phyloP scores from a whole-genome alignment of 1,140 invertebrate genomes.

The Musca domestica region DNA sequence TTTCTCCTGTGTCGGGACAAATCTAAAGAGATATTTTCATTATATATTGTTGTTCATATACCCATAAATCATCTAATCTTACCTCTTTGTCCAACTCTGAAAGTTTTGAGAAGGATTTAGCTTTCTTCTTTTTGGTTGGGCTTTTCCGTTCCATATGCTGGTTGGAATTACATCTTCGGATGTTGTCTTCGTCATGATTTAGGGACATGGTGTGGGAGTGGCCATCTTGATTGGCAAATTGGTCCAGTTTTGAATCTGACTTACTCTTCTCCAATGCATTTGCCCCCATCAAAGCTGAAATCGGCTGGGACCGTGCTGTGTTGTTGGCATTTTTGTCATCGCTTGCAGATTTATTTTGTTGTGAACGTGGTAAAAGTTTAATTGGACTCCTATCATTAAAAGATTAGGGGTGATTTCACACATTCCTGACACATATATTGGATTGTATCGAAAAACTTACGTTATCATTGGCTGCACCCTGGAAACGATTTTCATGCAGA shows the following conservation, averaged over 20 bases:
- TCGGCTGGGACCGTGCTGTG: conserved; percentile 16
- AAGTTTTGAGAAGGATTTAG: conserved; percentile 58
- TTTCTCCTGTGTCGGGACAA: conserved; percentile 43
- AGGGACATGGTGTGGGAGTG: not conserved
- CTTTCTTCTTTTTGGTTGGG: conserved; percentile 57
- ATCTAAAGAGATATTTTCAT: conserved; percentile 32
- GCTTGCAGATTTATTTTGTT: conserved; percentile 20
- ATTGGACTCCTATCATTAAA: conserved; percentile 50
- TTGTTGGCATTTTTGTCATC: conserved; percentile 25
- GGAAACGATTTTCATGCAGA: conserved; percentile 74
- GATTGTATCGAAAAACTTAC: conserved; percentile 33
- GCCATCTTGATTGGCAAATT: conserved; percentile 40
- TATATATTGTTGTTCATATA: not conserved
- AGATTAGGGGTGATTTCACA: not conserved
- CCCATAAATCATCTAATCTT: conserved; percentile 4
- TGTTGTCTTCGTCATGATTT: conserved; percentile 53
- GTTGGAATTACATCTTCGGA: conserved; percentile 53
- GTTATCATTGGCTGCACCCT: conserved; percentile 69
- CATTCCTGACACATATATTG: not conserved
- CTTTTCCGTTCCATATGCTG: conserved; percentile 57
- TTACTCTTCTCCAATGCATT: conserved; percentile 63
- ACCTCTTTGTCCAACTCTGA: conserved; percentile 57
- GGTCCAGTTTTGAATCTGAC: conserved; percentile 64
- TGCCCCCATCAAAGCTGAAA: conserved; percentile 2
- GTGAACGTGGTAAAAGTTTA: conserved; percentile 34